Evolutionary conservation across 2,888 invertebrate genomes (phyloP).

Genomic region (Tetranychus truncatus): DNA sequence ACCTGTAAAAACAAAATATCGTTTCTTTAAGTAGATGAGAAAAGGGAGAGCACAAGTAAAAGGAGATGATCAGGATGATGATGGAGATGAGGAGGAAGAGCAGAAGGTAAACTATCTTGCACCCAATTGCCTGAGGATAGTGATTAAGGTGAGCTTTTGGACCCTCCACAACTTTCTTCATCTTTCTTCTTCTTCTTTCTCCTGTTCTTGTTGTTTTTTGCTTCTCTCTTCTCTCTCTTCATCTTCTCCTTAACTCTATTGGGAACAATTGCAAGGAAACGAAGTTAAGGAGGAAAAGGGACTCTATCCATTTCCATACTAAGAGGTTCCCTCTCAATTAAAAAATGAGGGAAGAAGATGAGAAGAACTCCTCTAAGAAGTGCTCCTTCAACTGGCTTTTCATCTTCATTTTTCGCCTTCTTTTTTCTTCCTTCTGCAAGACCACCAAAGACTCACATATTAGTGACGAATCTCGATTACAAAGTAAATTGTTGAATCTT

Average conservation of each 20-base stretch:
- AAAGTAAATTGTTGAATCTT: too few relatives aligned
- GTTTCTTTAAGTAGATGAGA: too few relatives aligned
- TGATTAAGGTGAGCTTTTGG: not conserved
- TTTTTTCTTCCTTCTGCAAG: too few relatives aligned
- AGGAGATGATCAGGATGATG: not conserved
- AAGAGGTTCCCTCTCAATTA: not conserved
- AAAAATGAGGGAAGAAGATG: not conserved
- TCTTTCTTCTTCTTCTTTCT: not conserved
- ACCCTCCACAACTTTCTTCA: not conserved
- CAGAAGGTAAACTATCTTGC: not conserved
- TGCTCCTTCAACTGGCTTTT: too few relatives aligned
- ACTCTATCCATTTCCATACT: not conserved
- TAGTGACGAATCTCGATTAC: too few relatives aligned
- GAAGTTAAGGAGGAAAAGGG: not conserved
- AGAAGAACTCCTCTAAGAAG: too few relatives aligned
- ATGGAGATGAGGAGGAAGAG: not conserved
- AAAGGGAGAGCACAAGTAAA: not conserved
- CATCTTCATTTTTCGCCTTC: too few relatives aligned
- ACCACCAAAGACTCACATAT: too few relatives aligned
- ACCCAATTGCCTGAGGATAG: not conserved
- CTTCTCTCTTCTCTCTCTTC: constrained; percentile 7
- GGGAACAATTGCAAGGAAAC: too few relatives aligned
- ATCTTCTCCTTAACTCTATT: not conserved
- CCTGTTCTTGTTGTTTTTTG: not conserved
- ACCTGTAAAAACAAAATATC: too few relatives aligned